phyloP scores from a whole-genome alignment of 1,140 invertebrate genomes.

The Pseudomyrmex dendroicus region DNA sequence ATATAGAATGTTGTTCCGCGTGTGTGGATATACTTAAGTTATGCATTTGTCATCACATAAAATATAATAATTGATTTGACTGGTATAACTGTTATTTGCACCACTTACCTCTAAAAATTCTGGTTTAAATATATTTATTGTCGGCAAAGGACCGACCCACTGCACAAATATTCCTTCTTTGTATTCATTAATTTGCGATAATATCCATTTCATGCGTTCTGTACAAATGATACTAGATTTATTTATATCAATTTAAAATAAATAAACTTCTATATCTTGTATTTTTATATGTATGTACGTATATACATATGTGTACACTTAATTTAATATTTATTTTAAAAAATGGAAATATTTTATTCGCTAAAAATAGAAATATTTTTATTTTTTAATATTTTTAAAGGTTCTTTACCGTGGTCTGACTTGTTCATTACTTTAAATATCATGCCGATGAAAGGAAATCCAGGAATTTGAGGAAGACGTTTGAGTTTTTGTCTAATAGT shows the following conservation, averaged over 20 bases:
- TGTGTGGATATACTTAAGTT: no score
- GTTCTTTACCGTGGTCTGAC: slow-evolving; percentile 71
- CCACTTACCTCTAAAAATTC: slow-evolving; percentile 74
- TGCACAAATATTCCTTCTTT: slow-evolving; percentile 73
- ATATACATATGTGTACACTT: no score
- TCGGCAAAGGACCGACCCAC: slow-evolving; percentile 66
- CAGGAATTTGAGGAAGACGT: slow-evolving; percentile 57
- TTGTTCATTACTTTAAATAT: slow-evolving; percentile 29
- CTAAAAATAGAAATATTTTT: background rate
- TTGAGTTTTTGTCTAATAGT: slow-evolving; percentile 53
- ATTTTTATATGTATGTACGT: background rate
- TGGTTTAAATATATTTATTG: slow-evolving; percentile 75
- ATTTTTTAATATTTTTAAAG: slow-evolving; percentile 64
- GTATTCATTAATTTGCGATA: slow-evolving; percentile 44
- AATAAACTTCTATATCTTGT: background rate
- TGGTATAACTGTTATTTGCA: background rate
- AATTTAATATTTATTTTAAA: background rate
- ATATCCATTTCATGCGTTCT: slow-evolving; percentile 71
- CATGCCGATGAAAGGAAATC: slow-evolving; percentile 66
- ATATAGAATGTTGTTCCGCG: no score
- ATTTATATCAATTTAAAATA: background rate
- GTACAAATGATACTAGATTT: background rate
- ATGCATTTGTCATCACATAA: background rate
- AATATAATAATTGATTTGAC: background rate
- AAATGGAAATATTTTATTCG: slow-evolving; percentile 73